Base-by-base conservation (phyloP, 53 echinoderm and acorn worm species). In the Arbacia lixula region DNA sequence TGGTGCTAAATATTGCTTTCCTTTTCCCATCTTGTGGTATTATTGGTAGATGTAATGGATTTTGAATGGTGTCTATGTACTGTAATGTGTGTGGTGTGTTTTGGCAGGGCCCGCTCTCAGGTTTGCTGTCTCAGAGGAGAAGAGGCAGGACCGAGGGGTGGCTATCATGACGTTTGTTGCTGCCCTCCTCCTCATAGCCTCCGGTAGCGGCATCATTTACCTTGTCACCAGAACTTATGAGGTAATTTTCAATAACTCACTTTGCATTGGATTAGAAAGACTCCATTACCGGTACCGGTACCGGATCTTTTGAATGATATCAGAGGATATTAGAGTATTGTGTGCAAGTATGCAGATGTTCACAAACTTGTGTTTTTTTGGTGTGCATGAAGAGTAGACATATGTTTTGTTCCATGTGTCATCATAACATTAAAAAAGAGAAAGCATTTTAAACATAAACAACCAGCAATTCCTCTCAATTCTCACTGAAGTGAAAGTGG, bases 111-210 rank as follows among this genome's bases (percentile, higher is more conserved):
- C 77, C 2, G 37, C 60, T 36, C 55, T 77, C 21, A 56, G 77
- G 36, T 22, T 37, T 22, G 77, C 77, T 24, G 1, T 77, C 2
- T 56, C 77, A 3, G 34, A 21, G 40, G 57, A 77, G 39, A 56
- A 77, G 60, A 36, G 28, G 22, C 57, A 77, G 27, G 62, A 81
- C 32, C 62, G 82, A 16, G 41, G 64, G 2, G 16, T 81, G 39
- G 62, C 64, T 21, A 81, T 81, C 64, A 43, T 81, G 82, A 81
- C 82, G 1, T 22, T 81, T 14, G 33, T 11, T 8, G 50, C 82
- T 16, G 42, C 63, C 26, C 25, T 81, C 30, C 22, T 81, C 0
- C 62, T 81, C 31, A 25, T 81, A 0, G 1, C 33, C 2, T n/a
- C 43, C 12, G 64, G 43, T 28, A 63, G 29, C 16, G 16, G 17